A percentile compares a stretch with the other conserved stretches of the same genome.
phyloP scores from a whole-genome alignment of 2,888 invertebrate species.

The Allolobophora icterica region DNA sequence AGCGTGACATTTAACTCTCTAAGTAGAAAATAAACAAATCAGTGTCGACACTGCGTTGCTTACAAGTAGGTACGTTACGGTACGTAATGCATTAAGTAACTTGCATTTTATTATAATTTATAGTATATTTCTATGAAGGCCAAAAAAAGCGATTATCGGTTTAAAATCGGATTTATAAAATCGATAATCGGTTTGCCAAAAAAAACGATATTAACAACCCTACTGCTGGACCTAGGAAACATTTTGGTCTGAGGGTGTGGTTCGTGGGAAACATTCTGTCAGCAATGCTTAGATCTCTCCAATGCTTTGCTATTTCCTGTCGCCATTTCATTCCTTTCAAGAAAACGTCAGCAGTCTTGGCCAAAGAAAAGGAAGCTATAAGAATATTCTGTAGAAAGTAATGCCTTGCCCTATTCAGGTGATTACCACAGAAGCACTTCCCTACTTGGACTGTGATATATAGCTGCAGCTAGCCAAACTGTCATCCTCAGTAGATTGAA shows the following conservation, averaged over 20 bases:
- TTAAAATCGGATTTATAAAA: too few relatives aligned
- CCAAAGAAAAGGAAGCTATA: background rate
- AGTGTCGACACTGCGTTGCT: too few relatives aligned
- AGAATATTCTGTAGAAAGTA: background rate
- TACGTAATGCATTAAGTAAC: too few relatives aligned
- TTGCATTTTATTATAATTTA: too few relatives aligned
- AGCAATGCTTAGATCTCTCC: background rate
- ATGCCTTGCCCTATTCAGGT: background rate
- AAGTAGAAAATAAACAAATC: too few relatives aligned
- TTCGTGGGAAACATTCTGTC: background rate
- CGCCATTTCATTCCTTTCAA: background rate
- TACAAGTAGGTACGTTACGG: too few relatives aligned
- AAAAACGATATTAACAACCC: too few relatives aligned
- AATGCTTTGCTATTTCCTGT: background rate
- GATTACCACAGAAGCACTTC: background rate
- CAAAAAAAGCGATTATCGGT: too few relatives aligned
- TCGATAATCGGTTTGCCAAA: too few relatives aligned
- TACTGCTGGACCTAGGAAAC: background rate
- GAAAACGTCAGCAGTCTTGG: background rate
- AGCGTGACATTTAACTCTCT: too few relatives aligned
- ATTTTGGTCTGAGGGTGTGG: background rate
- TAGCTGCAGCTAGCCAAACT: background rate
- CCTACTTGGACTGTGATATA: too few relatives aligned
- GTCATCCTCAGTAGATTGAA: background rate
- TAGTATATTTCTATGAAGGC: too few relatives aligned